Evolutionary conservation across 2,888 invertebrate genomes (phyloP), one percentile per base, ranked within the genome.

Genomic region (Drosophila fulvimacula): DNA sequence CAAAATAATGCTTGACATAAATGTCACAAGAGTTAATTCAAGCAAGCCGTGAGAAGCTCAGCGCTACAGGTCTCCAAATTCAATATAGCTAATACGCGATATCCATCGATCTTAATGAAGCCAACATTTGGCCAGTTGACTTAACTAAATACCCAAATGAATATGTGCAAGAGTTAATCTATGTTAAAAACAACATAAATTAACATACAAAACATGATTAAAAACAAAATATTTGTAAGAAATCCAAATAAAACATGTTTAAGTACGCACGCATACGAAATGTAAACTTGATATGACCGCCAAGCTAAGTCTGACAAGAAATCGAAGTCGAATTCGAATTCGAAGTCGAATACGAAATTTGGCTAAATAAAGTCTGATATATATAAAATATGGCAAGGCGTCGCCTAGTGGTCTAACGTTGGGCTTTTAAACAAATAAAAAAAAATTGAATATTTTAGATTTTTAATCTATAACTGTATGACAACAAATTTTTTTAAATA

Each of bases 181-280:
- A 11, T 30, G 30, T 17, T 48, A 17, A 48, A 48, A 46, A 30
- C 27, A 30, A 30, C 46, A 27, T 46, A 10, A 30, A 46, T 46
- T 46, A 27, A 30, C 46, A 46, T 46, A 46, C 0, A 17, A 48
- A 48, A 48, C 46, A 30, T 30, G 46, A 30, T 48, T 17, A 2
- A 30, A 48, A 24, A 15, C 17, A 30, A 30, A 30, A 30, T 3
- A 30, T 30, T 30, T 48, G 4, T 30, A 5, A 21, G 21, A 21
- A 21, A 21, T 5, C 4, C 5, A 30, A 30, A 17, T 46, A 30
- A 46, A 46, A 46, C 46, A 46, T 46, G 27, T 27, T 46, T 46
- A 46, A 46, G 27, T 27, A 46, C n/a, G n/a, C 27, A 11, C 10
- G 44, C 24, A 27, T 9, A 27, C 27, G 46, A 46, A 27, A 46